Conservation (phyloP, 2,797 vertebrate species). For the Pangasius mekongensis region DNA sequence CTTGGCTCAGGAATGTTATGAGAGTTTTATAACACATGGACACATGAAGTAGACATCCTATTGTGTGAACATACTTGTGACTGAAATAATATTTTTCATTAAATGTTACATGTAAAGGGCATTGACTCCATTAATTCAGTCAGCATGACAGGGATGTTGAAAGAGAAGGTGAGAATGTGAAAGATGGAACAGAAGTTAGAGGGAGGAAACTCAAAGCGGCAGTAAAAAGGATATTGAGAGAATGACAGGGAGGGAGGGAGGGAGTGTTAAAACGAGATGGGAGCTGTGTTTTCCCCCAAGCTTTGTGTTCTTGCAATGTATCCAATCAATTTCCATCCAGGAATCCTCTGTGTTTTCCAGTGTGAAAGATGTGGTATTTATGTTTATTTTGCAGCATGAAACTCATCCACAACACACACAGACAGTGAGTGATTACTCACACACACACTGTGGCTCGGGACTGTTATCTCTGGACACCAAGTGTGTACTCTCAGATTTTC, state of each 20-base stretch:
- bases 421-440: conserved; percentile 51
- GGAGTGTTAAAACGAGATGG: conserved; percentile 14
- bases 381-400: conserved; percentile 51
- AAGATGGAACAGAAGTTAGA: conserved; percentile 21
- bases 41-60: conserved; percentile 38
- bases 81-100: conserved; percentile 47
- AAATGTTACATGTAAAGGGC: conserved; percentile 29
- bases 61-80: conserved; percentile 46
- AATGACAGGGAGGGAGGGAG: background rate
- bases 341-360: conserved; percentile 48
- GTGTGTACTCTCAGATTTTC: conserved; percentile 57
- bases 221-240: background rate
- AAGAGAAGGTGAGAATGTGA: conserved; percentile 20
- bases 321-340: conserved; percentile 51
- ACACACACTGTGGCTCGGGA: conserved; percentile 34
- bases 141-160: conserved; percentile 29
- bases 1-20: conserved; percentile 11
- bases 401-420: conserved; percentile 40
- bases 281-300: conserved; percentile 35
- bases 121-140: conserved; percentile 37
- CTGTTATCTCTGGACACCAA: conserved; percentile 55
- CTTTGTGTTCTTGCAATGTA: conserved; percentile 54
- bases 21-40: conserved; percentile 24
- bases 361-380: conserved; percentile 49
- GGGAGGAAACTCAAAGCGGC: conserved; percentile 33